phyloP scores from a whole-genome alignment of 2,113 vertebrate species.

The Dipodomys stephensi region DNA sequence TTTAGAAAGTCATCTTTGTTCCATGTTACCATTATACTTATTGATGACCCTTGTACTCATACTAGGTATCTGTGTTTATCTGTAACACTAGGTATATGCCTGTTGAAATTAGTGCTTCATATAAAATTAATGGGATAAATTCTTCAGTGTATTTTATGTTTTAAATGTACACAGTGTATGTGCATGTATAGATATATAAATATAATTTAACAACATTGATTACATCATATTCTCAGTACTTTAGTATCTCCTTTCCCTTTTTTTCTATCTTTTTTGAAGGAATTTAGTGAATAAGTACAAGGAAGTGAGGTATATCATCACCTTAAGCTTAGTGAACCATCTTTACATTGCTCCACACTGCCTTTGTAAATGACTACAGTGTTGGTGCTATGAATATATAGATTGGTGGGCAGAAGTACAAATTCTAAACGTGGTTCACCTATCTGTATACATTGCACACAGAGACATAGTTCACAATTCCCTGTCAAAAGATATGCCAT shows the following conservation, averaged over 20 bases:
- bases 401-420: background rate
- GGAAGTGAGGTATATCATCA: slow-evolving; percentile 27
- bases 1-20: slow-evolving; percentile 33
- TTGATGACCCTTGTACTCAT: background rate
- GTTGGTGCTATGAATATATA: background rate
- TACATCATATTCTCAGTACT: background rate
- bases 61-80: background rate
- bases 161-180: background rate
- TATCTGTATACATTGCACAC: background rate
- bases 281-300: slow-evolving; percentile 41
- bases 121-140: background rate
- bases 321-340: background rate
- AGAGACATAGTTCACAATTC: background rate
- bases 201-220: no score
- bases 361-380: background rate
- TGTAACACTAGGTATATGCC: background rate
- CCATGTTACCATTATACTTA: background rate
- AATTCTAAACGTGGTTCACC: background rate
- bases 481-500: slow-evolving; percentile 55
- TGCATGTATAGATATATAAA: background rate
- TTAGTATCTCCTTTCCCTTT: background rate
- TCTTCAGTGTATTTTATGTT: background rate
- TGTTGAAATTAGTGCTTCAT: background rate
- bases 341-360: background rate
- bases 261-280: slow-evolving; percentile 38